phyloP scores from a whole-genome alignment of 92 coral and sea anemone genomes.

The Umimayanthus kanabou region DNA sequence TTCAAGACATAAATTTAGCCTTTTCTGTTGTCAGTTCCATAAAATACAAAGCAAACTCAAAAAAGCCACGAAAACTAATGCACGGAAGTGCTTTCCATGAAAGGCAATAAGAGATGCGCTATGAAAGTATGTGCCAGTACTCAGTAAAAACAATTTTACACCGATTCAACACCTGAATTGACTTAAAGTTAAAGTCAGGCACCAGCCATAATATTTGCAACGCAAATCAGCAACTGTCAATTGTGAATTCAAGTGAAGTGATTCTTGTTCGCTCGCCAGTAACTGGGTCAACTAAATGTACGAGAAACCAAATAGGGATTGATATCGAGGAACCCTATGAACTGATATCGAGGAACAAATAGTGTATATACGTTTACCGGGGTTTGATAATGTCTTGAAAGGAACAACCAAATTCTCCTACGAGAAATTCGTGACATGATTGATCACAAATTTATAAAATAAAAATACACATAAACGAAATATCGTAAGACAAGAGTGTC shows the following conservation, averaged over 20 bases:
- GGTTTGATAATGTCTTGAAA: slow-evolving; percentile 17
- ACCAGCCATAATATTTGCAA: slow-evolving; percentile 2
- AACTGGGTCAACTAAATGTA: neutral
- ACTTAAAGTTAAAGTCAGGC: neutral
- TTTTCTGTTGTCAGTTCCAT: neutral
- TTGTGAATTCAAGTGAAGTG: neutral
- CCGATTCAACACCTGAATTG: neutral
- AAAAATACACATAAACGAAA: neutral
- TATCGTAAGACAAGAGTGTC: neutral
- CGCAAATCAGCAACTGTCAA: slow-evolving; percentile 12
- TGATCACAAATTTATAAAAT: neutral
- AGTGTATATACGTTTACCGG: neutral
- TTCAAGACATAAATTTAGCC: neutral
- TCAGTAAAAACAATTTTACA: neutral
- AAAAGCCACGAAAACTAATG: neutral
- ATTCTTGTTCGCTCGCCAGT: neutral
- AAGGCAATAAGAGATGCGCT: too few relatives aligned
- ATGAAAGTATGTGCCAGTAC: neutral
- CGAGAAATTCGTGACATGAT: slow-evolving; percentile 12
- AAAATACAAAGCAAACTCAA: neutral
- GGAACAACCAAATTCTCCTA: slow-evolving; percentile 5
- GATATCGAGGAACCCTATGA: neutral
- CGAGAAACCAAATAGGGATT: neutral
- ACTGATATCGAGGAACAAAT: neutral
- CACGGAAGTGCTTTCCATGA: neutral